A percentile compares a stretch with the other conserved stretches of the same genome.
These are phyloP conservation scores for Thecocarcelia acutangulata DNA, from an alignment of 2,888 invertebrate species.

Conservation along the genomic window DNA sequence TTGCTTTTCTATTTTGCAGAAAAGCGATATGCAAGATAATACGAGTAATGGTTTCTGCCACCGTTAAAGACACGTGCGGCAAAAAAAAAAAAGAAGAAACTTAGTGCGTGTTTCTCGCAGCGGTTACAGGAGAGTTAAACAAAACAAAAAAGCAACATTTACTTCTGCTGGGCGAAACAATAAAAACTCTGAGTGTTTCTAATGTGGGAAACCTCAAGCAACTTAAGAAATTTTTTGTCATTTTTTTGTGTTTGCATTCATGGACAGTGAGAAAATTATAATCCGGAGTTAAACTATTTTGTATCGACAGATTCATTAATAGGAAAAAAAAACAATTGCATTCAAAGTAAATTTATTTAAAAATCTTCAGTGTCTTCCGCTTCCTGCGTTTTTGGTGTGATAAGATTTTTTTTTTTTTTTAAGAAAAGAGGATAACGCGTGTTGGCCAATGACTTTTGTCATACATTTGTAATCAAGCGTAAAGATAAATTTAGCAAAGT, in stretches of 20 bases:
- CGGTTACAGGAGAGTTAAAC: conserved; percentile 13
- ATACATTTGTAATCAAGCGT: conserved; percentile 65
- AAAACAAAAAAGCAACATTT: conserved; percentile 19
- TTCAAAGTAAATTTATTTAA: conserved; percentile 54
- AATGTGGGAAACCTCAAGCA: conserved; percentile 66
- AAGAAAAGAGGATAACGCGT: conserved; percentile 56
- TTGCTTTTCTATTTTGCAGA: too few relatives aligned
- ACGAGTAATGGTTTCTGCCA: conserved; percentile 60
- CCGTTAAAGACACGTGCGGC: conserved; percentile 64
- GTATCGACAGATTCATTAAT: too few relatives aligned
- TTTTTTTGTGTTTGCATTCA: conserved; percentile 7
- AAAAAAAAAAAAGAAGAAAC: conserved; percentile 2
- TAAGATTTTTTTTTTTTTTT: conserved; percentile 29
- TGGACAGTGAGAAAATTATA: conserved; percentile 20
- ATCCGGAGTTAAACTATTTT: conserved; percentile 21
- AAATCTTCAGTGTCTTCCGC: conserved; percentile 28
- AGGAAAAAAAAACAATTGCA: conserved; percentile 56
- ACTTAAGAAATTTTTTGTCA: conserved; percentile 33
- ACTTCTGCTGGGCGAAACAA: not conserved
- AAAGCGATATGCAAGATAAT: conserved; percentile 22
- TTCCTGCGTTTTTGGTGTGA: conserved; percentile 1
- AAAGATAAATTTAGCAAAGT: conserved; percentile 64
- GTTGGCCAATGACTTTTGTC: conserved; percentile 62
- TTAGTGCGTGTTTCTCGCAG: conserved; percentile 7
- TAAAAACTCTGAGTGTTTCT: conserved; percentile 47